Evolutionary conservation across 1,140 invertebrate genomes (phyloP).

Genomic region (Nephila pilipes): DNA sequence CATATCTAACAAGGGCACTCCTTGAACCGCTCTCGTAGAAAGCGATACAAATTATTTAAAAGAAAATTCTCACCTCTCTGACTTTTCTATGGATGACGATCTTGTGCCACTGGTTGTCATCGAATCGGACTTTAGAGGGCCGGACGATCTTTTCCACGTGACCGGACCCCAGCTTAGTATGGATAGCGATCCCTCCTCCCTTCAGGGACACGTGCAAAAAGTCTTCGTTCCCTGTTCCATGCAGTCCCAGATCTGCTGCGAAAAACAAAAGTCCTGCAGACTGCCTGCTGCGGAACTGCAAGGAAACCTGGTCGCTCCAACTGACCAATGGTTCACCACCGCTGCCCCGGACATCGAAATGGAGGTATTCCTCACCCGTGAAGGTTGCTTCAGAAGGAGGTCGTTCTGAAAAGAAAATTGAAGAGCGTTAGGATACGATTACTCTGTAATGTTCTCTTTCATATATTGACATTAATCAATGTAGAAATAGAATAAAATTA

Average conservation of each 20-base stretch:
- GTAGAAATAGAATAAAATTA: too few relatives aligned
- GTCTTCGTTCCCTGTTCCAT: conserved; percentile 90
- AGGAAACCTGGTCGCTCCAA: conserved; percentile 92
- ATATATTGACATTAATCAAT: too few relatives aligned
- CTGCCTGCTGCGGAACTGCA: conserved; percentile 95
- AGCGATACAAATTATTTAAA: too few relatives aligned
- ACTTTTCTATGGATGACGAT: conserved; percentile 92
- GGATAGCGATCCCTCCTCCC: conserved; percentile 93
- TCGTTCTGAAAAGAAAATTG: conserved; percentile 89
- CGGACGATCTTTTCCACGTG: conserved; percentile 92
- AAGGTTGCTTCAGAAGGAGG: conserved; percentile 95
- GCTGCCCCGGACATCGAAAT: conserved; percentile 91
- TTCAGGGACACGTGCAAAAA: conserved; percentile 94
- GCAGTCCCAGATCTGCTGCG: conserved; percentile 8
- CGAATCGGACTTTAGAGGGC: conserved; percentile 92
- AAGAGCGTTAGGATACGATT: too few relatives aligned
- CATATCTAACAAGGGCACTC: too few relatives aligned
- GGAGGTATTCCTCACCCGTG: conserved; percentile 93
- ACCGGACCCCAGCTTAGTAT: conserved; percentile 94
- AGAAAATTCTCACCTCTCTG: conserved; percentile 88
- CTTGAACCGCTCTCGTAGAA: too few relatives aligned
- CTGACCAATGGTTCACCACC: conserved; percentile 89
- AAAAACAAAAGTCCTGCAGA: conserved; percentile 95
- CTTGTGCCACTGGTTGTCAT: conserved; percentile 99
- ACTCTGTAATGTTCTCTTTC: too few relatives aligned